phyloP scores from a whole-genome alignment of 2,797 vertebrate genomes.

The Margarornis squamiger region DNA sequence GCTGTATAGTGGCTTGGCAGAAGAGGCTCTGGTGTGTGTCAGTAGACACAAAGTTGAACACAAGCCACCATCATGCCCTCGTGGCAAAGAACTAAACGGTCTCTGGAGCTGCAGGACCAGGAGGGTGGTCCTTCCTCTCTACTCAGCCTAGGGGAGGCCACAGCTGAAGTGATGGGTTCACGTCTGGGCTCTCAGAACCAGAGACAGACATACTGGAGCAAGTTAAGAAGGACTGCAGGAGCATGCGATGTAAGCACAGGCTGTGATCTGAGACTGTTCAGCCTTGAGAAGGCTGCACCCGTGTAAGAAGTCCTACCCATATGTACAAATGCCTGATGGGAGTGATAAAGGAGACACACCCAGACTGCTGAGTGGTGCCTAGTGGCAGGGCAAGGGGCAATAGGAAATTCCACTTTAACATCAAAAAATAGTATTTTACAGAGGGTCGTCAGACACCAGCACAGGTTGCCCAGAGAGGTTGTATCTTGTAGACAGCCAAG shows the following conservation, averaged over 20 bases:
- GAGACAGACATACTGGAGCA: fast-evolving
- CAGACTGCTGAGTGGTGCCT: neutral
- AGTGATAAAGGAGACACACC: neutral
- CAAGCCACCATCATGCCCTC: neutral
- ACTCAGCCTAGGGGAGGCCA: neutral
- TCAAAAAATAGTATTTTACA: neutral
- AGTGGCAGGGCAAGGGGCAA: neutral
- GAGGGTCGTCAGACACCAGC: neutral
- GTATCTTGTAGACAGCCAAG: neutral
- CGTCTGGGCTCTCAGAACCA: neutral
- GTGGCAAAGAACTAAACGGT: neutral
- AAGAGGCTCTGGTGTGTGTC: neutral
- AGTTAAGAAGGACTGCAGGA: neutral
- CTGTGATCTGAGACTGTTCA: neutral
- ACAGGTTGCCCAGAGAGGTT: neutral
- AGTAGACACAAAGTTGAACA: neutral
- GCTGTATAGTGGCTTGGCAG: fast-evolving
- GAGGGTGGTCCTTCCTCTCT: neutral
- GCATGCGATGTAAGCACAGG: fast-evolving
- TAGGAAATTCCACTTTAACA: neutral
- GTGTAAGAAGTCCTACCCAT: too few relatives aligned
- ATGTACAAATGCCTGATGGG: neutral
- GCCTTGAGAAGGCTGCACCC: neutral
- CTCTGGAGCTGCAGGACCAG: neutral
- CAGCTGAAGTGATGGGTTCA: neutral